Percentiles rank a stretch among this genome's conserved stretches.
Evolutionary conservation across 2,888 invertebrate species (phyloP).

Genomic region (Alentia gelatinosa): DNA sequence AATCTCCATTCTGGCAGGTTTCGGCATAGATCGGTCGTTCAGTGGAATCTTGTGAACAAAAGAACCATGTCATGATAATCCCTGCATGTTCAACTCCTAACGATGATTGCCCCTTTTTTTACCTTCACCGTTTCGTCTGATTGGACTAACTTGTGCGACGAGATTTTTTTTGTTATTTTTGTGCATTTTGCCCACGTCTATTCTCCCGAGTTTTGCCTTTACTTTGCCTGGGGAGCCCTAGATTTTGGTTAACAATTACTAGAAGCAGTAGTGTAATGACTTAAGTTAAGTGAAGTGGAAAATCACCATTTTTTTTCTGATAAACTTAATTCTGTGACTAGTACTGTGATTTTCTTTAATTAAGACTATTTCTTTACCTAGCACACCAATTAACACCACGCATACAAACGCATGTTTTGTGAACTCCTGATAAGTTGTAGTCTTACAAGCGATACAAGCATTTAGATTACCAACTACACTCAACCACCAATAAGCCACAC

Average conservation of each 20-base stretch:
- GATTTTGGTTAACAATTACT: slow-evolving; percentile 1
- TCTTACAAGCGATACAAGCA: no score
- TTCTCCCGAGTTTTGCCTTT: background rate
- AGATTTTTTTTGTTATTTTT: background rate
- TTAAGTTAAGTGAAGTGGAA: background rate
- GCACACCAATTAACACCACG: no score
- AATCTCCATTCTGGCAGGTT: no score
- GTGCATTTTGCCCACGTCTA: slow-evolving; percentile 8
- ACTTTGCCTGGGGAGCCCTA: slow-evolving; percentile 49
- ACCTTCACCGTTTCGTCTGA: background rate
- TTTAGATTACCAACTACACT: no score
- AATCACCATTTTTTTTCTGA: background rate
- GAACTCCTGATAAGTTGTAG: no score
- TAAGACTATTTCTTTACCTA: no score
- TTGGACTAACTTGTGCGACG: background rate
- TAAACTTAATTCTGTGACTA: background rate
- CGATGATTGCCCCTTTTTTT: background rate
- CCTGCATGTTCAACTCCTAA: background rate
- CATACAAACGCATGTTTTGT: no score
- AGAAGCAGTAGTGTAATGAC: background rate
- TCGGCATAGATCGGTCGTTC: no score
- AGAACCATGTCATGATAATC: no score
- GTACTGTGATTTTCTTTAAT: background rate
- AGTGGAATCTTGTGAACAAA: no score
- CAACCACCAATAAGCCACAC: no score